Conservation (phyloP, 2,113 vertebrate genomes). For the Rattus rattus region DNA sequence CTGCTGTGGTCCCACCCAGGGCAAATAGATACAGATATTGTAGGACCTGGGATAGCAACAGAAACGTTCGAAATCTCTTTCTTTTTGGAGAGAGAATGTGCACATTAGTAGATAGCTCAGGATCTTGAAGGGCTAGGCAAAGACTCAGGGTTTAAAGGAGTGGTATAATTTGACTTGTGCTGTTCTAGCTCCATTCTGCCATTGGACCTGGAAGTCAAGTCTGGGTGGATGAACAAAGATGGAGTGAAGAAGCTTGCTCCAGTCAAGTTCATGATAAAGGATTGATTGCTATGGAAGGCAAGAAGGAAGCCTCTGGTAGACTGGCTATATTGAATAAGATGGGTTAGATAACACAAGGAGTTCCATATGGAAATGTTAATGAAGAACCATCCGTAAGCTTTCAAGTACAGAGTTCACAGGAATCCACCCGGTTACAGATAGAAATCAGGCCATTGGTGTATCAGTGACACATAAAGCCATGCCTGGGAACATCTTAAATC, state of each 20-base stretch:
- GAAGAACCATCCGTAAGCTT: neutral
- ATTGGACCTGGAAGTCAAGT: neutral
- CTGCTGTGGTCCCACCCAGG: neutral
- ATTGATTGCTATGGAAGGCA: neutral
- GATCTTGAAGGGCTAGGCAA: neutral
- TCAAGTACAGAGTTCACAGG: neutral
- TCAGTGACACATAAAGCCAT: neutral
- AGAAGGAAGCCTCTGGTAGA: neutral
- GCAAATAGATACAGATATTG: neutral
- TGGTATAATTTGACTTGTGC: neutral
- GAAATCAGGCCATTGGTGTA: neutral
- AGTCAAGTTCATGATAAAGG: slow-evolving; percentile 3
- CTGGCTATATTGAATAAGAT: neutral
- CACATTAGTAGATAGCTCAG: neutral
- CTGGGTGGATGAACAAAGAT: neutral
- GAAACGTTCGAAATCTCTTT: neutral
- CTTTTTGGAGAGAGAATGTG: neutral
- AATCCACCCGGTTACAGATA: neutral
- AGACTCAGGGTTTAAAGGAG: neutral
- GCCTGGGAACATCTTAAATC: neutral
- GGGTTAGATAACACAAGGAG: neutral
- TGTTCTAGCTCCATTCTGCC: neutral
- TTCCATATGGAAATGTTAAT: neutral
- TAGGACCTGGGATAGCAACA: too few relatives aligned
- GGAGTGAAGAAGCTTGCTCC: neutral